Base-by-base conservation (phyloP, 2,797 vertebrate species). In the Ctenopoma multispine region DNA sequence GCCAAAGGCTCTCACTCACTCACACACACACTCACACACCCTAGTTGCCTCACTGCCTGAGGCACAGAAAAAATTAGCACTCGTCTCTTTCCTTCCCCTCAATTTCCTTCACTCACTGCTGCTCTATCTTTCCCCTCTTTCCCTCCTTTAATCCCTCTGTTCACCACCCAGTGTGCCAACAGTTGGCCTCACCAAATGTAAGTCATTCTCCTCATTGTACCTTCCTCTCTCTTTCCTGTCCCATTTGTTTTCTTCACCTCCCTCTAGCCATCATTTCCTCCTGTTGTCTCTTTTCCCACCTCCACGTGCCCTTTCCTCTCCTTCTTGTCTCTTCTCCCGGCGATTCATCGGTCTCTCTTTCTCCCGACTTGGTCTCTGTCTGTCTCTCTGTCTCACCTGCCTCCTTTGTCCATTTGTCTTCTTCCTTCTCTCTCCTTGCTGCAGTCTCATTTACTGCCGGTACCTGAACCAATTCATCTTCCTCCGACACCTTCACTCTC, bases 401-500 rank as follows among this genome's bases (percentile, higher is more conserved):
- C 23, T 66, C 47, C 29, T 12, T 10, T 15, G n/a, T 43, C n/a
- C 31, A 63, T 72, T n/a, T 6, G 2, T 79, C 68, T 73, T 38
- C 73, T 44, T 61, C 21, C 29, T 24, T 58, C 29, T 40, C 21
- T 40, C 51, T 58, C 23, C 55, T 29, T 56, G 27, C 27, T 24
- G 21, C 12, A 3, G 31, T 71, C 55, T 79, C 78, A 65, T 81
- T 79, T 81, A 84, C 72, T 56, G 58, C 65, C 62, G 5, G 13
- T 4, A 67, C 57, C 46, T 38, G 10, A 72, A 56, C 59, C 72
- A n/a, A 77, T 84, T 86, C 72, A 49, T 87, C 72, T 83, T 74
- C 47, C 47, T 43, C 23, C 29, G 74, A 77, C 76, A 61, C 54
- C 59, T 31, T 62, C 76, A 36, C 63, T 62, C 67, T 81, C 58